Conservation (phyloP, 2,113 vertebrate genomes). For the Andinoacara biseriatus region DNA sequence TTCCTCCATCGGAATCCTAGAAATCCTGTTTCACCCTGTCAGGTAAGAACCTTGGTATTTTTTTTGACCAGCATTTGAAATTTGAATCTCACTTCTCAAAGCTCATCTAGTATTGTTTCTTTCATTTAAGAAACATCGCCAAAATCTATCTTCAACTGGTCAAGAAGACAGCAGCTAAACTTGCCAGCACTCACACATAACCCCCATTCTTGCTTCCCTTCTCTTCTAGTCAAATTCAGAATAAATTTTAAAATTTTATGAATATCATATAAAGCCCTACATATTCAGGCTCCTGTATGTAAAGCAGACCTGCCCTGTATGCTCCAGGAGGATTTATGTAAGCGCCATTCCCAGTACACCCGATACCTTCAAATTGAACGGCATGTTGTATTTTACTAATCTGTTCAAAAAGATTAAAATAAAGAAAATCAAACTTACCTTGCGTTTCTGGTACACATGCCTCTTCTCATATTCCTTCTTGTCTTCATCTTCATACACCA, state of each 20-base stretch:
- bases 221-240: background rate
- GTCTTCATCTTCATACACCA: slow-evolving; percentile 92
- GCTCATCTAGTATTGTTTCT: too few relatives aligned
- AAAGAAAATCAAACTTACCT: slow-evolving; percentile 69
- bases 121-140: too few relatives aligned
- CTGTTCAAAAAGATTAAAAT: background rate
- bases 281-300: background rate
- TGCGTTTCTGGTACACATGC: slow-evolving; percentile 76
- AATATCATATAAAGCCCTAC: background rate
- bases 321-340: background rate
- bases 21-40: too few relatives aligned
- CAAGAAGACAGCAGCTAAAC: background rate
- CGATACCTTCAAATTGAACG: background rate
- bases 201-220: background rate
- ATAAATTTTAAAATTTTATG: background rate
- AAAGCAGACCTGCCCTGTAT: background rate
- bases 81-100: too few relatives aligned
- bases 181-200: background rate
- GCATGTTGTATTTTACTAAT: too few relatives aligned
- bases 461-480: slow-evolving; percentile 85
- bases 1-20: background rate
- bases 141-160: too few relatives aligned
- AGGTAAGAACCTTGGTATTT: too few relatives aligned
- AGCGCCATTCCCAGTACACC: background rate
- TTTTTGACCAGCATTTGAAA: too few relatives aligned